Evolutionary conservation across 1,140 invertebrate genomes (phyloP), one percentile per base, ranked within the genome.

Genomic region (Kradibia gibbosae): DNA sequence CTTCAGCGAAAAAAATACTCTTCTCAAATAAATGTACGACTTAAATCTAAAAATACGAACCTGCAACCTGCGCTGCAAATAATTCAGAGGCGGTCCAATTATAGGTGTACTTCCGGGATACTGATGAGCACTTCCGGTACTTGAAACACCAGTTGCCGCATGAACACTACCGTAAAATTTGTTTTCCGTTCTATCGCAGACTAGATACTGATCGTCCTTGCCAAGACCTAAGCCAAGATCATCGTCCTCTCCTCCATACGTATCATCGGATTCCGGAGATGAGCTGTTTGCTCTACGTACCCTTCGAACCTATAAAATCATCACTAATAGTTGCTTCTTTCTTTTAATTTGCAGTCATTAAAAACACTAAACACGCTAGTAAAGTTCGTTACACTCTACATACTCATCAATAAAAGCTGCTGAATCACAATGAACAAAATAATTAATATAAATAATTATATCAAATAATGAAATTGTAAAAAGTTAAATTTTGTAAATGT

Each of bases 151-250:
- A 11, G 90, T 87, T 20, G 89, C 90, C 2, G 90, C 89, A 62
- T 91, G 90, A 22, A 91, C 89, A 71, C 90, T 92, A 85, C 96
- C 96, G 87, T 97, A 97, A 90, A 96, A 97, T 88, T 97, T 96
- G 85, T 96, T 96, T 88, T 97, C 96, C 17, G 93, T 95, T 78
- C 95, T 93, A 88, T 97, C 94, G 36, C 95, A 95, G n/a, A 97
- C 95, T 36, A 97, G 91, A 88, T 96, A 97, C 85, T 96, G 95
- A 88, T 97, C 96, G 85, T 97, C 96, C 57, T 95, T 92, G 78
- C 93, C 93, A 55, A 94, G 92, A 53, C 94, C n/a, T n/a, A n/a
- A n/a, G n/a, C n/a, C 91, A 84, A 94, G 95, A 36, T 95, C 95
- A 77, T 95, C 94, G 81, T 97, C 96, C 85, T 96, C 96, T 1